Percentiles rank a stretch among this genome's conserved stretches.
Evolutionary conservation across 2,797 vertebrate species (phyloP).

Genomic region (Margarornis squamiger): DNA sequence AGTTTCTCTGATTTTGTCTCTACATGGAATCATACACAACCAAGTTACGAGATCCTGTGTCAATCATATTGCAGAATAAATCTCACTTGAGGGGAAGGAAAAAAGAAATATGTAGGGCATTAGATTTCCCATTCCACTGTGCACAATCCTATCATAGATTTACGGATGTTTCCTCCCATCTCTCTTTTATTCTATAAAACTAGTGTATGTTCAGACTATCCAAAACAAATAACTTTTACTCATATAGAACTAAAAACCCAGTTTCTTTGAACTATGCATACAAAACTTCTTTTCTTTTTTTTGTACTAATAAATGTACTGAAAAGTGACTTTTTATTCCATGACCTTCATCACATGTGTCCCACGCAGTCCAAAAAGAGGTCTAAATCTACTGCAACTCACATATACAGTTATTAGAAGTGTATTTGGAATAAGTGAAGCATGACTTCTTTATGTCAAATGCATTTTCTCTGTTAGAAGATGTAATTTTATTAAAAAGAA

Average conservation of each 20-base stretch:
- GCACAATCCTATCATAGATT: background rate
- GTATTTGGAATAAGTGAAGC: background rate
- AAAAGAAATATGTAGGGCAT: background rate
- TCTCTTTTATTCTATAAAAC: background rate
- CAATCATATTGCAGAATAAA: background rate
- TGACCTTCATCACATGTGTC: background rate
- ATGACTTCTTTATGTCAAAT: background rate
- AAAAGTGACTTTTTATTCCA: background rate
- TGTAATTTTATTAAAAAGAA: background rate
- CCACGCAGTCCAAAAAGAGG: background rate
- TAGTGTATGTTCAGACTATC: background rate
- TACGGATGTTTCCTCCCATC: background rate
- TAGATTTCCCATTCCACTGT: background rate
- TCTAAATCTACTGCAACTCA: background rate
- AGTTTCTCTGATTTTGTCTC: background rate
- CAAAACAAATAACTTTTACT: background rate
- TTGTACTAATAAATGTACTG: background rate
- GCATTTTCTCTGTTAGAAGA: background rate
- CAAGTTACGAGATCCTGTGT: background rate
- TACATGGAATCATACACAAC: background rate
- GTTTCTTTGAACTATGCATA: background rate
- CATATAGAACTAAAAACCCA: background rate
- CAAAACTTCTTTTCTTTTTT: background rate
- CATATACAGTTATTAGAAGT: background rate
- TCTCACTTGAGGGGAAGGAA: background rate